These are phyloP conservation scores for Malurus elegans DNA, from an alignment of 2,113 vertebrate species.

Conservation along the genomic window DNA sequence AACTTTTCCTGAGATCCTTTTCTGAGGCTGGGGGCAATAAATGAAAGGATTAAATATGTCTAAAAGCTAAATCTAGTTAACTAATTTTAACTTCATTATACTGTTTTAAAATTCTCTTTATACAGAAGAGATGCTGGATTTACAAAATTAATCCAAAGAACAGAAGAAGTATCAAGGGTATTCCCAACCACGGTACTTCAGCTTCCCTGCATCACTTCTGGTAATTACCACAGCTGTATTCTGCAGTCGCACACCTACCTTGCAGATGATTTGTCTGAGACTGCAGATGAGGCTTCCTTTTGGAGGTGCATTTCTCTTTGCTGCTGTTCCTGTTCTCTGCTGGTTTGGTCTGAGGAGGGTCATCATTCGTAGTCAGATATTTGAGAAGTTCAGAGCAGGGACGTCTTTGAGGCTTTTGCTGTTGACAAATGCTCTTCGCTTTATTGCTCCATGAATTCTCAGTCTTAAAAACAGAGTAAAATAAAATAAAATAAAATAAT, in stretches of 20 bases:
- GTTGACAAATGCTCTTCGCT: constrained; percentile 89
- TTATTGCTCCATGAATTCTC: constrained; percentile 96
- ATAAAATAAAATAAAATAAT: constrained; percentile 10
- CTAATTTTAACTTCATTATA: background rate
- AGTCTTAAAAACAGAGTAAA: constrained; percentile 77
- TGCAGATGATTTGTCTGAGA: constrained; percentile 89
- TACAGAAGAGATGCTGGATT: background rate
- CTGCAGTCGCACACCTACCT: constrained; percentile 80
- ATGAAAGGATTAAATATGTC: background rate
- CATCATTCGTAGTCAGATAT: constrained; percentile 96
- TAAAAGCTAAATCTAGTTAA: background rate
- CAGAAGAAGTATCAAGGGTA: background rate
- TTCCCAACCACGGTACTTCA: background rate
- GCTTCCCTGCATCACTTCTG: constrained; percentile 61
- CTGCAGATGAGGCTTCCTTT: constrained; percentile 83
- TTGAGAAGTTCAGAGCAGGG: constrained; percentile 98
- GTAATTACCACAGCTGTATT: constrained; percentile 44
- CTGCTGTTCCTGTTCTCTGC: constrained; percentile 87
- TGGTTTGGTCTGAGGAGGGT: constrained; percentile 91
- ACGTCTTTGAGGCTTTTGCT: constrained; percentile 92
- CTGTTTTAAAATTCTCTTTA: background rate
- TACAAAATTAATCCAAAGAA: background rate
- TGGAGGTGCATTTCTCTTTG: constrained; percentile 88
- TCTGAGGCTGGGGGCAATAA: background rate
- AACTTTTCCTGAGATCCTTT: background rate